These are phyloP conservation scores for Diabrotica undecimpunctata DNA, from an alignment of 1,140 invertebrate genomes.

Conservation along the genomic window DNA sequence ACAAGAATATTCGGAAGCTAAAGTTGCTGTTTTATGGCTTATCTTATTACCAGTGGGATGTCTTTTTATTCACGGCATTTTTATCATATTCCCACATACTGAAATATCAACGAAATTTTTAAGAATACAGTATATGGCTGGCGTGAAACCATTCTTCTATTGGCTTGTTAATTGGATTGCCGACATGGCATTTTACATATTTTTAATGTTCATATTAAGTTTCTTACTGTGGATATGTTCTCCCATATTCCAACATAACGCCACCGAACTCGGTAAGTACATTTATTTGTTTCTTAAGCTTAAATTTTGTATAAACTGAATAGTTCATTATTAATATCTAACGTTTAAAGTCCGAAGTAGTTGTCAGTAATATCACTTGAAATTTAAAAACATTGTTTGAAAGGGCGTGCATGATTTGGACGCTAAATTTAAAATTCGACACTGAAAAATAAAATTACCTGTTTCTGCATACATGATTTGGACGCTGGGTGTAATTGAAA, in stretches of 20 bases:
- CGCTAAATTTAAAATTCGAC: no score
- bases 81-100: slow-evolving; percentile 54
- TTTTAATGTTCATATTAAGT: slow-evolving; percentile 15
- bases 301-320: no score
- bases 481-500: no score
- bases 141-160: slow-evolving; percentile 54
- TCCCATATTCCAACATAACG: not conserved
- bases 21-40: slow-evolving; percentile 36
- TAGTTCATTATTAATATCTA: no score
- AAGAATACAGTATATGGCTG: slow-evolving; percentile 64
- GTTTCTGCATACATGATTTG: no score
- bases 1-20: slow-evolving; percentile 31
- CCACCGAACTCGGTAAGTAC: no score
- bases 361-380: no score
- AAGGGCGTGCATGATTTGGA: no score
- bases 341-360: no score
- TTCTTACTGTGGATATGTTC: slow-evolving; percentile 11
- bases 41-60: slow-evolving; percentile 40
- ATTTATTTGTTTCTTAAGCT: no score
- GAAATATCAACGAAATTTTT: slow-evolving; percentile 54
- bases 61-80: slow-evolving; percentile 37
- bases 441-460: no score
- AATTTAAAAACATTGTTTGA: no score
- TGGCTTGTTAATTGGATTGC: slow-evolving; percentile 58
- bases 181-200: slow-evolving; percentile 47